Conservation (phyloP, 2,888 invertebrate genomes). For the Beris morrisii region DNA sequence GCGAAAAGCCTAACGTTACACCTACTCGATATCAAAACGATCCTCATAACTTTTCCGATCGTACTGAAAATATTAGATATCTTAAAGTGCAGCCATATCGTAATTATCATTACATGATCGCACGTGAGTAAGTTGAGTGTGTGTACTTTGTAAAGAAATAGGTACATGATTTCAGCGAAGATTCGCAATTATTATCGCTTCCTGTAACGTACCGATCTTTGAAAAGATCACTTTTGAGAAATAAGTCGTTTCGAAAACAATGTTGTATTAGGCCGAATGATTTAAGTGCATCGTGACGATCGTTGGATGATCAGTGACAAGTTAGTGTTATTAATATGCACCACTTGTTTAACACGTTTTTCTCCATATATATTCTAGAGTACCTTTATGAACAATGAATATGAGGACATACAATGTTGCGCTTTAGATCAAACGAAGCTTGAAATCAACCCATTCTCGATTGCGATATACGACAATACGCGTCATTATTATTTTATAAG, state of each 20-base stretch:
- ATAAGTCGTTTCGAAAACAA: not conserved
- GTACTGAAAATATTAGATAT: too few relatives aligned
- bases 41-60: too few relatives aligned
- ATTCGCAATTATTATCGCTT: not conserved
- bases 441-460: too few relatives aligned
- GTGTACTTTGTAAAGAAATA: not conserved
- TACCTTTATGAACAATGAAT: not conserved
- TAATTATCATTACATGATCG: slow-evolving; percentile 3
- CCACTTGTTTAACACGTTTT: slow-evolving; percentile 1
- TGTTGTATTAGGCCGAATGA: too few relatives aligned
- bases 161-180: not conserved
- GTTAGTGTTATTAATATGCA: slow-evolving; percentile 3
- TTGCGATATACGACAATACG: too few relatives aligned
- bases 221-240: not conserved
- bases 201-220: not conserved
- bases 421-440: too few relatives aligned
- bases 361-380: not conserved
- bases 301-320: not conserved
- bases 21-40: too few relatives aligned
- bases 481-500: too few relatives aligned
- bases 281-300: slow-evolving; percentile 10
- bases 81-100: too few relatives aligned
- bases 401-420: too few relatives aligned
- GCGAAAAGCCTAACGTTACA: too few relatives aligned
- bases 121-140: not conserved